Evolutionary conservation across 2,888 invertebrate species (phyloP), one percentile per base, ranked within the genome.

Genomic region (Lasiommata megera): DNA sequence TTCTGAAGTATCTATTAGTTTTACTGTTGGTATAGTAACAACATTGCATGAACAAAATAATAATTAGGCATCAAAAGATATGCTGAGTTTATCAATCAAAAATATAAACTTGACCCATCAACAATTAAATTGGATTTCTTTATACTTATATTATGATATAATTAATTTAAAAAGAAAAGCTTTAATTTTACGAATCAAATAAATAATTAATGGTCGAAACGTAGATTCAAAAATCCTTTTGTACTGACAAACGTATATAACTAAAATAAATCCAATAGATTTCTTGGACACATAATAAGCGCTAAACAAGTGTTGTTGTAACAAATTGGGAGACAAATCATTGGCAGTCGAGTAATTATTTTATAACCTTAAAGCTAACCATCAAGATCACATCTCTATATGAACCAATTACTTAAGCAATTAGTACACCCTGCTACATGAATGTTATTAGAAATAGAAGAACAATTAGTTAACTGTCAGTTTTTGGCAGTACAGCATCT

Each of bases 381-480:
- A 54, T 60, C 60, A 62, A 55, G 58, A 60, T 63, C 63, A 63
- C 59, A 54, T 58, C 40, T 59, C 57, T 58, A 66, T 56, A 58
- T 54, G 14, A 61, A 58, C 56, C 53, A 61, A 53, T 57, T 54
- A 59, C 41, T 52, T 51, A 59, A 57, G 52, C 52, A 37, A 55
- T 60, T 48, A 51, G 44, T 41, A 58, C 56, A 60, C 72, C 53
- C 71, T 72, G 72, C 79, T 78, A 76, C 11, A 34, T 71, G 61
- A 34, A 50, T 34, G 29, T 16, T 34, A 16, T 29, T 46, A 46
- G 11, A 12, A 31, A n/a, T n/a, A n/a, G 40, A 14, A 31, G 23
- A 48, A 38, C 23, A 31, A 48, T 37, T 48, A n/a, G 17, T 37
- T 8, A 41, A 29, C 17, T 55, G 29, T 14, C 34, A n/a, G n/a